Base-by-base conservation (phyloP, 2,113 vertebrate genomes). In the Sakesphorus luctuosus region DNA sequence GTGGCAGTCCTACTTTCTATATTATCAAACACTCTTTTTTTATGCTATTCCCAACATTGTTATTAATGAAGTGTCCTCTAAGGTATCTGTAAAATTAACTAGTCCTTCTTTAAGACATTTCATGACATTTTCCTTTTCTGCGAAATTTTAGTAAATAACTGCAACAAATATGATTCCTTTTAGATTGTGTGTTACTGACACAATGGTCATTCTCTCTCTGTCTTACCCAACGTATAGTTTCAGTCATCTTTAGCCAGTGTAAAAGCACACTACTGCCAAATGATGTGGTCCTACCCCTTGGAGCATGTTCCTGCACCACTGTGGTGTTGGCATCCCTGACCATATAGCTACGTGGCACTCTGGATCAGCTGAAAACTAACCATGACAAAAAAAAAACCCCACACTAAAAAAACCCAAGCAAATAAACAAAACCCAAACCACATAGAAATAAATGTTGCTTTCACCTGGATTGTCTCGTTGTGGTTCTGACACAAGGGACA, bases 161-260 rank as follows among this genome's bases (percentile, higher is more conserved):
- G 29, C 56, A 74, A 46, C 47, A 88, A 77, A 59, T 77, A 18
- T 0, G 1, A 55, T 71, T 85, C 50, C 66, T 76, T 94, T 63
- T 55, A 74, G 50, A 47, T 63, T 63, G 62, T 53, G 33, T 66
- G 55, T 67, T 95, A 65, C 79, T 86, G 59, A 69, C n/a, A 84
- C 46, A 58, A 26, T 20, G 31, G 55, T 89, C 40, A 15, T 62
- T 91, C 53, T 46, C 31, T 97, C 79, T 94, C 15, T 80, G 33
- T 83, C 83, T 90, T 86, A 68, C 50, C 83, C 68, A 20, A 67
- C 76, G 20, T 71, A 71, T 47, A 59, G 95, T 96, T 95, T 96
- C 96, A 95, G 94, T 95, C 95, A 97, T 97, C 96, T 96, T 97
- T 74, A 94, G 96, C 91, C 38, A 28, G 11, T n/a, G 8, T 80